phyloP scores from a whole-genome alignment of 2,797 vertebrate species.

The Dendrocincla fuliginosa region DNA sequence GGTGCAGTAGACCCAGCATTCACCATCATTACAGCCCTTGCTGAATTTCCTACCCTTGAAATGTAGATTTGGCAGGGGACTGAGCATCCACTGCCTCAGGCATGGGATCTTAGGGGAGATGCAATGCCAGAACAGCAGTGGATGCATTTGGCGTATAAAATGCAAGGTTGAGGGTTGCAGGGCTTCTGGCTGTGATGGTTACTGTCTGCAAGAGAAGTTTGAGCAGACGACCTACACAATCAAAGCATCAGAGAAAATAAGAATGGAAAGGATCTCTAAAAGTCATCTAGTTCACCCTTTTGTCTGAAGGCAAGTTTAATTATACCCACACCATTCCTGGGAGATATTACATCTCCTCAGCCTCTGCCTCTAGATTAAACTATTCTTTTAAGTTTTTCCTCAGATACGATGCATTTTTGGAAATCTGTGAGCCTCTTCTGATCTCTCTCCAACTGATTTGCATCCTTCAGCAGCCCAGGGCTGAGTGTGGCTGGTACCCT shows the following conservation, averaged over 20 bases:
- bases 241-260: not conserved
- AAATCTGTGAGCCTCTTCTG: not conserved
- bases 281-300: not conserved
- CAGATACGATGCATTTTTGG: not conserved
- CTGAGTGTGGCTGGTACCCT: not conserved
- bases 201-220: not conserved
- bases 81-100: not conserved
- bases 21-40: not conserved
- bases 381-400: not conserved
- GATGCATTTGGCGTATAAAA: not conserved
- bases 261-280: conserved; percentile 6
- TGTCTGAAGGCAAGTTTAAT: conserved; percentile 29
- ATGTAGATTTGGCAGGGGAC: not conserved
- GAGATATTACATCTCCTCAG: not conserved
- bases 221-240: not conserved
- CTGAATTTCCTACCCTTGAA: not conserved
- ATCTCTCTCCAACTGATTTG: not conserved
- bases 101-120: rapidly evolving
- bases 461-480: not conserved
- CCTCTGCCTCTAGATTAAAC: conserved; percentile 25
- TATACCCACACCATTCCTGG: not conserved
- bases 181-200: not conserved
- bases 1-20: not conserved
- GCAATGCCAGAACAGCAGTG: rapidly evolving
- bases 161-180: not conserved